These are phyloP conservation scores for Ametastegia equiseti DNA, from an alignment of 2,888 invertebrate genomes.

Conservation along the genomic window DNA sequence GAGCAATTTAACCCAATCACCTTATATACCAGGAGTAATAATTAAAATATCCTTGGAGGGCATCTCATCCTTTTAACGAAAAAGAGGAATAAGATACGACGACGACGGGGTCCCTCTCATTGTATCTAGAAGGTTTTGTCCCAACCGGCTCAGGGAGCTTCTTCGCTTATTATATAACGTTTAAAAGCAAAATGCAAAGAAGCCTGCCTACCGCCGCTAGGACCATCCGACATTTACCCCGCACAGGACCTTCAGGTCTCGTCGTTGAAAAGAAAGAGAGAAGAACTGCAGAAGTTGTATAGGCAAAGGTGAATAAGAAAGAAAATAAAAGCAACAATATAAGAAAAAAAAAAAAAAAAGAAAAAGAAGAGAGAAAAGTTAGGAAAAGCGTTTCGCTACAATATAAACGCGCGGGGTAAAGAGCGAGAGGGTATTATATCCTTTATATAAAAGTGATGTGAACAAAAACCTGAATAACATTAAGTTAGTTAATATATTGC, in stretches of 20 bases:
- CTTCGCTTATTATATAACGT: slow-evolving; percentile 56
- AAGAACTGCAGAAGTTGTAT: no score
- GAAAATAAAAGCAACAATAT: background rate
- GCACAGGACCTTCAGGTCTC: no score
- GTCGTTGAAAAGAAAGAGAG: background rate
- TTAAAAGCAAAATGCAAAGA: slow-evolving; percentile 53
- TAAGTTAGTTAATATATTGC: slow-evolving; percentile 63
- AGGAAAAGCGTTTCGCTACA: background rate
- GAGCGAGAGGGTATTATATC: slow-evolving; percentile 32
- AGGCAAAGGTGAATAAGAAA: no score
- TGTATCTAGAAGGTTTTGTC: slow-evolving; percentile 51
- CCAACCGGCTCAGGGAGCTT: slow-evolving; percentile 8
- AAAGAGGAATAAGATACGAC: background rate
- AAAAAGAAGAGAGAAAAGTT: background rate
- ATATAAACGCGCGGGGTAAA: slow-evolving; percentile 16
- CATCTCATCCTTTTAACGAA: slow-evolving; percentile 10
- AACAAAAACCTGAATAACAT: slow-evolving; percentile 62
- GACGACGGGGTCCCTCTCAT: slow-evolving; percentile 47
- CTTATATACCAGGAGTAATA: slow-evolving; percentile 47
- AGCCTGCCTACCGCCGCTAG: no score
- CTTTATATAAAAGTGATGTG: slow-evolving; percentile 55
- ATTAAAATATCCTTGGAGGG: slow-evolving; percentile 49
- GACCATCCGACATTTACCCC: background rate
- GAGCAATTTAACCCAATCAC: slow-evolving; percentile 50
- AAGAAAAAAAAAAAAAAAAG: no score